Percentiles rank a stretch among this genome's conserved stretches.
These are phyloP conservation scores for Andrena marginata DNA, from an alignment of 2,888 invertebrate genomes.

Conservation along the genomic window DNA sequence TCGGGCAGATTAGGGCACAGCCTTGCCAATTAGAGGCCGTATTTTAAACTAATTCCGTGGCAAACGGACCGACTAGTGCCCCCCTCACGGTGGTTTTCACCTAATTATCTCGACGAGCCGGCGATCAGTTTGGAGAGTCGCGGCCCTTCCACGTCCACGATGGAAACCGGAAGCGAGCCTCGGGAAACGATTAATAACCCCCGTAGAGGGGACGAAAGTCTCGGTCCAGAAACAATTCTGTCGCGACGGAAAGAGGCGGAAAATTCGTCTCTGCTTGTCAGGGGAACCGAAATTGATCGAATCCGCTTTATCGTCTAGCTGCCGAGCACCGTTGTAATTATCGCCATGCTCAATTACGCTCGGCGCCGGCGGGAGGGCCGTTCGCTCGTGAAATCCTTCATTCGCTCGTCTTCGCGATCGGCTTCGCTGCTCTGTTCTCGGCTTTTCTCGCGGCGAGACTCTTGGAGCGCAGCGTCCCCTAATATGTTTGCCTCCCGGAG, in stretches of 20 bases:
- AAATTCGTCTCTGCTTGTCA: conserved; percentile 51
- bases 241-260: conserved; percentile 31
- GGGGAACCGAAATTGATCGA: conserved; percentile 60
- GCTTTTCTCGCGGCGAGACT: conserved; percentile 11
- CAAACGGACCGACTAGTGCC: conserved; percentile 65
- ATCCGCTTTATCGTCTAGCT: conserved; percentile 35
- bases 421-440: conserved; percentile 10
- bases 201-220: conserved; percentile 24
- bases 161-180: not conserved
- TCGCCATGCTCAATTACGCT: conserved; percentile 73
- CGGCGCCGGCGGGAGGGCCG: conserved; percentile 47
- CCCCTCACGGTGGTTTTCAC: conserved; percentile 72
- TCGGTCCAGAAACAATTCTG: conserved; percentile 30
- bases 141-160: not conserved
- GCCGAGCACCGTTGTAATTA: conserved; percentile 69
- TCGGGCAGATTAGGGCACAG: conserved; percentile 56
- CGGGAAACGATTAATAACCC: conserved; percentile 47
- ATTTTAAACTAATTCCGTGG: conserved; percentile 68
- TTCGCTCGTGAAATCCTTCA: conserved; percentile 64
- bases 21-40: conserved; percentile 56
- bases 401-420: conserved; percentile 45
- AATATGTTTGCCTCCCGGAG: conserved; percentile 34
- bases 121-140: conserved; percentile 41
- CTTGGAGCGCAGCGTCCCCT: conserved; percentile 9
- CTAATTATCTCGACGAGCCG: conserved; percentile 74